Evolutionary conservation across 2,888 invertebrate genomes (phyloP), one percentile per base, ranked within the genome.

Genomic region (Lagria hirta): DNA sequence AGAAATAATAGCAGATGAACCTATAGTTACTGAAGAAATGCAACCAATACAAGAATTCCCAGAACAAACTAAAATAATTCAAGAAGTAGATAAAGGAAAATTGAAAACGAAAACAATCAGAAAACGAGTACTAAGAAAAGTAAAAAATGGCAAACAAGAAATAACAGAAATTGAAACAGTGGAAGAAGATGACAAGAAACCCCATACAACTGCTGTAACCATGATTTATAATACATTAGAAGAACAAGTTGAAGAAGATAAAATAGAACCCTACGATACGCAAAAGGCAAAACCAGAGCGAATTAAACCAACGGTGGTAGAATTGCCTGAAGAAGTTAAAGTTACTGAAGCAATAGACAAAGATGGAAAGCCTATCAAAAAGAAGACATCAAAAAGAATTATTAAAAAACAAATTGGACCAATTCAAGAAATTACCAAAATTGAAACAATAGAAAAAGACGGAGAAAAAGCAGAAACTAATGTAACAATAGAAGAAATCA

Each of bases 371-470:
- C 52, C 34, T 43, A 57, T 29, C 35, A 47, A 34, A 52, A 38
- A 57, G 2, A 67, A 67, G 16, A 47, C 47, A 17, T 43, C 55
- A 2, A 56, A 44, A 17, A 15, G 46, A 48, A 18, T 43, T 29
- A 65, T 64, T 5, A 70, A 64, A 26, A 69, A 65, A 51, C 55
- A 58, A 20, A 60, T 56, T 2, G 61, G 61, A 17, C 65, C 60
- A 3, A 62, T 58, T 36, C 29, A 61, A 51, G 58, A 70, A 60
- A 48, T 54, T 11, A 56, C 59, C 12, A 71, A 72, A 61, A 73
- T 77, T 50, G 70, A 71, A 51, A 75, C 75, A 0, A 58, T 73
- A 21, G 72, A 75, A 48, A 73, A 74, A 61, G 73, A 74, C 42
- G 72, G 70, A 29, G 47, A 52, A 34, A 30, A 49, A 42, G 55